These are phyloP conservation scores for Panurus biarmicus DNA, from an alignment of 2,113 vertebrate species.

Conservation along the genomic window DNA sequence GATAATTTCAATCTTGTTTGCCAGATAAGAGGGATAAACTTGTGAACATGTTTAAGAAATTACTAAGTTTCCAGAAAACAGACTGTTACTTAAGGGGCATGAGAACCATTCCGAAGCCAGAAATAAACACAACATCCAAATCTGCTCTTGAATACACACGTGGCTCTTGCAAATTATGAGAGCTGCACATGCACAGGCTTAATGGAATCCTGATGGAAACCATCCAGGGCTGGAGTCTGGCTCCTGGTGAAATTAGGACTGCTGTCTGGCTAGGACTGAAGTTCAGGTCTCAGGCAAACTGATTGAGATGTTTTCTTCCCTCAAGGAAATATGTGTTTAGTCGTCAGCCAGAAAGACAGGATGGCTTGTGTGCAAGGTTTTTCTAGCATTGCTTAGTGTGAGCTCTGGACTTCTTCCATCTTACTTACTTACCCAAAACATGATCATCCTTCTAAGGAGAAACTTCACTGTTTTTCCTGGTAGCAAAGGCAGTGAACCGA, in stretches of 20 bases:
- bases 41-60: constrained; percentile 30
- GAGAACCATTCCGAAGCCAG: background rate
- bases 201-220: constrained; percentile 39
- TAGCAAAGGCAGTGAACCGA: background rate
- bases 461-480: background rate
- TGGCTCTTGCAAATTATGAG: constrained; percentile 28
- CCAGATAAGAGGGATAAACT: background rate
- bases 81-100: background rate
- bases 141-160: background rate
- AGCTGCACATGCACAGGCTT: background rate
- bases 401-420: background rate
- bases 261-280: constrained; percentile 18
- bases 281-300: background rate
- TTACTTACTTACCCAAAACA: background rate
- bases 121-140: background rate
- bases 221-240: constrained; percentile 44
- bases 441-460: background rate
- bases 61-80: constrained; percentile 10
- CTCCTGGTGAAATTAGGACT: constrained; percentile 23
- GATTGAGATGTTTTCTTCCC: constrained; percentile 22
- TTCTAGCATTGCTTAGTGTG: background rate
- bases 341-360: background rate
- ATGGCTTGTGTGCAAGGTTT: background rate
- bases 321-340: background rate
- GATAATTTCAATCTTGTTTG: background rate